Evolutionary conservation across 2,888 invertebrate species (phyloP), one percentile per base, ranked within the genome.

Genomic region (Asteroscopus sphinx): DNA sequence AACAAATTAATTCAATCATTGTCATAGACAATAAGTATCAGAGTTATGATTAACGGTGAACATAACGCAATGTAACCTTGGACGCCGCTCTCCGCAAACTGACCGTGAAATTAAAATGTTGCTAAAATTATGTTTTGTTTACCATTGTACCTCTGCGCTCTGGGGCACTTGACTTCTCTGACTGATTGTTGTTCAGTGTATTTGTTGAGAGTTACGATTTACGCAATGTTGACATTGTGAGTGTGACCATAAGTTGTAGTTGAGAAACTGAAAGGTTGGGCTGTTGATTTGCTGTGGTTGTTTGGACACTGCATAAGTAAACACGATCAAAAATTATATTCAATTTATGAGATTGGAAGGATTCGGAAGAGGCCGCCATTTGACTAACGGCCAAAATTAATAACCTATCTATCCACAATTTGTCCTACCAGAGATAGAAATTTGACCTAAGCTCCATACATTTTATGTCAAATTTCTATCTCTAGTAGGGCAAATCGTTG

Each of bases 71-170:
- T 4, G n/a, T 44, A 68, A 65, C 75, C 75, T 77, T 77, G 73
- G 44, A 15, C 36, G 33, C 42, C 66, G 45, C 68, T 62, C 65
- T 58, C 65, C 47, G 52, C 55, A 65, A 77, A 61, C 62, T 65
- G 76, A 58, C 78, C 75, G 63, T 76, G 75, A 75, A 74, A 75
- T 68, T 61, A 55, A 71, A 68, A 46, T 40, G 61, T 53, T 63
- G 68, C 54, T 42, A 46, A 64, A 64, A 64, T 57, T 37, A 58
- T 64, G 51, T 61, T 60, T 60, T 52, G 64, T 67, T 59, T 56
- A 59, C 51, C 30, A 54, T 62, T 57, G 56, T 73, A 17, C n/a
- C 47, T 44, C 35, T 68, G 39, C 47, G 25, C 47, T 44, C 35
- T 68, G 39, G 51, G 25, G 52, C 17, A 47, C 35, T 40, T n/a